phyloP scores from a whole-genome alignment of 2,113 vertebrate species.

The Typhlomys cinereus region DNA sequence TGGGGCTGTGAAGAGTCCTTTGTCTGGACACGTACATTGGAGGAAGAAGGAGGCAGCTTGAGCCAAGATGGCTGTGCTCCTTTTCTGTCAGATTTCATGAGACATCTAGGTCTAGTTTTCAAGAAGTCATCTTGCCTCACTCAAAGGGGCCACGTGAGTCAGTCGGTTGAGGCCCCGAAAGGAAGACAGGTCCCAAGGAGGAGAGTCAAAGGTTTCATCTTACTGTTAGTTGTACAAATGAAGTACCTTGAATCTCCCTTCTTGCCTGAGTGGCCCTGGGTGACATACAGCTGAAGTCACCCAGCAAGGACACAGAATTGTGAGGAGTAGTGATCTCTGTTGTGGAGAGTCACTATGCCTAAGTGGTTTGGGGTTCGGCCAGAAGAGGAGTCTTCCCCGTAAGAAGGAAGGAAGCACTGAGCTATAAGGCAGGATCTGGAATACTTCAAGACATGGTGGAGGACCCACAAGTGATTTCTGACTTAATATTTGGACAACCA shows the following conservation, averaged over 20 bases:
- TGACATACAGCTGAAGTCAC: background rate
- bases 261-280: background rate
- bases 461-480: background rate
- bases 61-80: no score
- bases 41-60: no score
- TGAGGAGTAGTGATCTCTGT: background rate
- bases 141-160: background rate
- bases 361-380: background rate
- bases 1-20: no score
- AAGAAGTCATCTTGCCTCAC: background rate
- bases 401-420: background rate
- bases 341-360: background rate
- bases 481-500: background rate
- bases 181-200: no score
- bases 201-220: background rate
- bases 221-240: accelerated
- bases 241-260: no score
- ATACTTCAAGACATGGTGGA: background rate
- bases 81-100: no score
- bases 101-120: accelerated
- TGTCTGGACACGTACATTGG: no score
- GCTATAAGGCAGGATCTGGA: background rate
- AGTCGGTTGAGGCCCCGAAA: background rate
- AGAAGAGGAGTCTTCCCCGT: background rate
- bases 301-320: background rate